phyloP scores from a whole-genome alignment of 2,888 invertebrate species.

The Hemaris fuciformis region DNA sequence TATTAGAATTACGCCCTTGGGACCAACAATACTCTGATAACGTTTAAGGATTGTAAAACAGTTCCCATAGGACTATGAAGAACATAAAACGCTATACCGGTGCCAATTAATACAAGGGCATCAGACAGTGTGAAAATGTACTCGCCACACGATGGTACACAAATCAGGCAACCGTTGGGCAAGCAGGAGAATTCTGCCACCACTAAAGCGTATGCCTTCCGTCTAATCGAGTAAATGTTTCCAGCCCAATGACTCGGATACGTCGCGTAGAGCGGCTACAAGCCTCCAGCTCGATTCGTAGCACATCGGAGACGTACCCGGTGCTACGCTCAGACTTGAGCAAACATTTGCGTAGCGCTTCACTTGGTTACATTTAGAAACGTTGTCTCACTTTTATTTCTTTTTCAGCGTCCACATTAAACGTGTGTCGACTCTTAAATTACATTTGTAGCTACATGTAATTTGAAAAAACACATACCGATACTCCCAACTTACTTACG shows the following conservation, averaged over 20 bases:
- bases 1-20: neutral
- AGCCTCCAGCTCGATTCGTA: conserved; percentile 35
- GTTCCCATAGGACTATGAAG: neutral
- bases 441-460: neutral
- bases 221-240: conserved; percentile 75
- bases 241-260: conserved; percentile 63
- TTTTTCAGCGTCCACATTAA: neutral
- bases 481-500: neutral
- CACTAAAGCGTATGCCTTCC: conserved; percentile 71
- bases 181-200: conserved; percentile 55
- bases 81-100: neutral
- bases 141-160: conserved; percentile 37
- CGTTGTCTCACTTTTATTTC: neutral
- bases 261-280: conserved; percentile 61
- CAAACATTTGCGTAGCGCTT: conserved; percentile 58
- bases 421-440: neutral
- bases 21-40: neutral
- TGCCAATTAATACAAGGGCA: conserved; percentile 25
- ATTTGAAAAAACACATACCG: neutral
- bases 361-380: conserved; percentile 20
- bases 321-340: conserved; percentile 47
- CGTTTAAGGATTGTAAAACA: neutral
- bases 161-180: conserved; percentile 44
- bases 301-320: conserved; percentile 43
- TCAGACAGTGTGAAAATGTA: conserved; percentile 27